Evolutionary conservation across 2,888 invertebrate genomes (phyloP).

Genomic region (Nemurella pictetii): DNA sequence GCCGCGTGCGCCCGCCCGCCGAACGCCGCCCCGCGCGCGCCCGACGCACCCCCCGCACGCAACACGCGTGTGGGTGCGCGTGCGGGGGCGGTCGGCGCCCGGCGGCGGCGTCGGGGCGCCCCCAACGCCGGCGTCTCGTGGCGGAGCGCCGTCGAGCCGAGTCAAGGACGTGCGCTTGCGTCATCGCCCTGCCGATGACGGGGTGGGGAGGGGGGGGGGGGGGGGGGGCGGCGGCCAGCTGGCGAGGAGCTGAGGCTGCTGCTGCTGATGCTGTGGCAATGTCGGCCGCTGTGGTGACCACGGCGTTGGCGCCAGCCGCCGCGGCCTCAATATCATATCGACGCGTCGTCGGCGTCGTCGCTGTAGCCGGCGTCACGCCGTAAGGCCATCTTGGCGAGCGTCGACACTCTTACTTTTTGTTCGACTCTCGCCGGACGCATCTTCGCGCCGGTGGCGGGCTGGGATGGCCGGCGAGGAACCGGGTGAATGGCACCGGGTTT

Average conservation of each 20-base stretch:
- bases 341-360: no score
- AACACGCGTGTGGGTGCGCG: background rate
- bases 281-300: background rate
- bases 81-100: background rate
- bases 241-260: background rate
- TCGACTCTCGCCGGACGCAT: background rate
- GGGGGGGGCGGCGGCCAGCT: background rate
- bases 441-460: no score
- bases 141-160: background rate
- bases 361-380: no score
- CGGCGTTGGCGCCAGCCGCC: background rate
- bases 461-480: no score
- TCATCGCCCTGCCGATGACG: background rate
- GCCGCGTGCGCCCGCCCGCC: background rate
- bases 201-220: background rate
- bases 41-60: background rate
- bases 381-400: background rate
- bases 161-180: slow-evolving; percentile 19
- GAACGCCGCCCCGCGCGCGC: background rate
- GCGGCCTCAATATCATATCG: background rate
- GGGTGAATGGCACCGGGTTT: no score
- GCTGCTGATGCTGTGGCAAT: background rate
- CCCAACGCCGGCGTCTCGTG: background rate
- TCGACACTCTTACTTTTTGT: background rate
- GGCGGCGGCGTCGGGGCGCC: background rate